Evolutionary conservation across 2,888 invertebrate species (phyloP).

Genomic region (Hesperia comma): DNA sequence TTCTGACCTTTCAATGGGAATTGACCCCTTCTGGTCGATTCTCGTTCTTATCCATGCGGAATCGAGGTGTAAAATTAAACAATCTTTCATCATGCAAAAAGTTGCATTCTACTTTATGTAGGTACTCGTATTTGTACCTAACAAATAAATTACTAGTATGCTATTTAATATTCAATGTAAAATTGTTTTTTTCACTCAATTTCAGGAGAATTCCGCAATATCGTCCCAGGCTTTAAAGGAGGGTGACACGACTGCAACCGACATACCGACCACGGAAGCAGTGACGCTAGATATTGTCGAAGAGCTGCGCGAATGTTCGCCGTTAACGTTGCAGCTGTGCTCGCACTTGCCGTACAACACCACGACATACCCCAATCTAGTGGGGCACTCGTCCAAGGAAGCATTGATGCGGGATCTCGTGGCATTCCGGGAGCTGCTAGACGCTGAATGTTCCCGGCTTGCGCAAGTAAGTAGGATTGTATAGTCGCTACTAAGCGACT

Average conservation of each 20-base stretch:
- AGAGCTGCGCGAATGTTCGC: conserved; percentile 87
- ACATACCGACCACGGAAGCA: conserved; percentile 70
- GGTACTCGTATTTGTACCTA: too few species aligned
- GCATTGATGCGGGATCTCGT: conserved; percentile 90
- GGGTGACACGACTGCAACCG: conserved; percentile 65
- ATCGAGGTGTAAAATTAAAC: too few species aligned
- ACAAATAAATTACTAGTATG: too few species aligned
- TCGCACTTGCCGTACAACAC: conserved; percentile 89
- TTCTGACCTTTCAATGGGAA: too few species aligned
- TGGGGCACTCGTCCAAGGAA: conserved; percentile 86
- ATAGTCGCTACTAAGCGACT: not conserved
- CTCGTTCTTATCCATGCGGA: too few species aligned
- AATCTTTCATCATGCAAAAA: too few species aligned
- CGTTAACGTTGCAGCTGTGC: conserved; percentile 88
- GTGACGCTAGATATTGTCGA: conserved; percentile 73
- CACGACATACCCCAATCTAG: conserved; percentile 92
- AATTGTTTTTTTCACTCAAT: conserved; percentile 38
- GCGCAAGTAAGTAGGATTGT: conserved; percentile 83
- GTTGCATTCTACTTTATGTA: too few species aligned
- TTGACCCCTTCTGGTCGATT: too few species aligned
- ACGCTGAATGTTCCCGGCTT: conserved; percentile 94
- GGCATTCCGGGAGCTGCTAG: conserved; percentile 92
- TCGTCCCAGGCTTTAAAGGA: conserved; percentile 74
- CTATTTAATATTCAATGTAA: too few species aligned
- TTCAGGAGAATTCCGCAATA: conserved; percentile 77